These are phyloP conservation scores for Paraplagusia blochii DNA, from an alignment of 2,113 vertebrate species.

Conservation along the genomic window DNA sequence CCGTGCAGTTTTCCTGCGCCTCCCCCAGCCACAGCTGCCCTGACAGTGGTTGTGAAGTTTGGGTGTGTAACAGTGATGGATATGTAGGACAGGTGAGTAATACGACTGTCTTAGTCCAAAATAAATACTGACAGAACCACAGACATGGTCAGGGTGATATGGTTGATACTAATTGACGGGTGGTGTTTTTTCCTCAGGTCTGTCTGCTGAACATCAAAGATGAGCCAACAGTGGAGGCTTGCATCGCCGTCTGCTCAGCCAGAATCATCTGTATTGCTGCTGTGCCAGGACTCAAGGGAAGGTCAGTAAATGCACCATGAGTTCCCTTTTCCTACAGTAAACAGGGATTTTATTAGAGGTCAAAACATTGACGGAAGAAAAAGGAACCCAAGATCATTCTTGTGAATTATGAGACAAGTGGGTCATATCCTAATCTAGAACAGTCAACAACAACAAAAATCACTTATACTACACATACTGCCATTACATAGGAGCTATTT, in stretches of 20 bases:
- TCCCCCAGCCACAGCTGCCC: conserved; percentile 91
- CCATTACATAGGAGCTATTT: too few relatives aligned
- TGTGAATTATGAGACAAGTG: too few relatives aligned
- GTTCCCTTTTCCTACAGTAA: too few relatives aligned
- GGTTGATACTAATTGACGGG: background rate
- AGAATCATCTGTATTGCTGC: conserved; percentile 96
- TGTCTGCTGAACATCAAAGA: conserved; percentile 92
- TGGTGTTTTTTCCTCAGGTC: conserved; percentile 63
- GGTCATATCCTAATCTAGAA: too few relatives aligned
- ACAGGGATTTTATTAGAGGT: too few relatives aligned
- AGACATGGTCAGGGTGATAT: background rate
- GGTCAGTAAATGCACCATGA: conserved; percentile 31
- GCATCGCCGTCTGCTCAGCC: conserved; percentile 95
- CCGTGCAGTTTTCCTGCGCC: conserved; percentile 89
- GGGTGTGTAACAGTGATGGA: conserved; percentile 98
- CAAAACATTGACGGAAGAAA: too few relatives aligned
- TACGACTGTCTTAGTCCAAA: background rate
- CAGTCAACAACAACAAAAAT: too few relatives aligned
- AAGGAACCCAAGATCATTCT: too few relatives aligned
- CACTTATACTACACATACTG: too few relatives aligned
- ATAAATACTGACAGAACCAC: background rate
- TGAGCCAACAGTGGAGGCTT: conserved; percentile 95
- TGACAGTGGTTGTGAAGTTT: conserved; percentile 89
- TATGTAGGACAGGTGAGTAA: conserved; percentile 95
- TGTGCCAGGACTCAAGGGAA: conserved; percentile 88